Evolutionary conservation across 2,888 invertebrate genomes (phyloP), one percentile per base, ranked within the genome.

Genomic region (Rhingia rostrata): DNA sequence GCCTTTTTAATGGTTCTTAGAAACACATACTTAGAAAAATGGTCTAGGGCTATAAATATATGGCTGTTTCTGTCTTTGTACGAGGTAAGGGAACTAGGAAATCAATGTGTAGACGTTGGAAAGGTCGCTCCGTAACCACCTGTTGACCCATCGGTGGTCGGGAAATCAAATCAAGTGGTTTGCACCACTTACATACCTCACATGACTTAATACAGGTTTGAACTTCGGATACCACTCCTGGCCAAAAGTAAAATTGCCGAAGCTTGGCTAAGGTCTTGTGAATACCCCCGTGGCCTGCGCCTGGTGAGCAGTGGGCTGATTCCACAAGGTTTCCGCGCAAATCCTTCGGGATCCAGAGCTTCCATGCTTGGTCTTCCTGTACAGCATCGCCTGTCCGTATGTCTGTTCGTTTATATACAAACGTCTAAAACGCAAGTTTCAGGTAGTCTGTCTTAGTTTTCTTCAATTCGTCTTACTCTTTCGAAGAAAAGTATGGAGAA

Each of bases 371-470:
- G 14, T 45, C 14, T 14, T 45, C 14, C 14, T 45, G 45, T 14
- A 32, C 9, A 30, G 10, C 47, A 6, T 47, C 22, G 22, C 47
- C 22, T 14, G 47, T 47, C 14, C 47, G 47, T 14, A 47, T 14
- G 30, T 32, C 49, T 10, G 32, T 32, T 56, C 39, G 37, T 37
- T 35, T 14, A 14, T 56, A 56, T 5, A 56, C 56, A 39, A 39
- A 56, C 56, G 14, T 56, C 56, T 6, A 35, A 54, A 35, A 37
- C 37, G 12, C 54, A 35, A 9, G 14, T 12, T n/a, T 54, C 54
- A 4, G 54, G 56, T 4, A 56, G 10, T 56, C 10, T 2, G 39
- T 56, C 56, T 6, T 14, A 4, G 10, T 39, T 22, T 56, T 37
- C 10, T 37, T 35, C 9, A 56, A 33, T n/a, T 54, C 32, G 10